phyloP scores from a whole-genome alignment of 1,140 invertebrate species.

The Anadara kagoshimensis region DNA sequence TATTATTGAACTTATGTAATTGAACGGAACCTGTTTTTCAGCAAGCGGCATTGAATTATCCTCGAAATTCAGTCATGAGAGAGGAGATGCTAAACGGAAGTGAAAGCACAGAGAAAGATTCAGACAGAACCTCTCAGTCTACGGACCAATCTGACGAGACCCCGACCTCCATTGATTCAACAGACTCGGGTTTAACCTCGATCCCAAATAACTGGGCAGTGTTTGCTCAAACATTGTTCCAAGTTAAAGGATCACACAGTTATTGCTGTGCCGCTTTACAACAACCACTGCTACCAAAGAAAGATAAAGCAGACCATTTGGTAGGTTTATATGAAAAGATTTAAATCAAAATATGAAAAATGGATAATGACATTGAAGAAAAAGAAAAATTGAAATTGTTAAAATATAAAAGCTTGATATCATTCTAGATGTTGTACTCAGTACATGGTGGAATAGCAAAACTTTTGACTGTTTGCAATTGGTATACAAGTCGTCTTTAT shows the following conservation, averaged over 20 bases:
- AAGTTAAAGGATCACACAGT: conserved; percentile 46
- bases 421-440: not conserved
- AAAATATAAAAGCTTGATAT: not conserved
- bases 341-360: no score
- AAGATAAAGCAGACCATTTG: conserved; percentile 54
- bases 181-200: conserved; percentile 3
- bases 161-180: conserved; percentile 1
- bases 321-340: conserved; percentile 35
- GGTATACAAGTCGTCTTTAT: no score
- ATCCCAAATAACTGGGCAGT: conserved; percentile 45
- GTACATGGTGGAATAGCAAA: no score
- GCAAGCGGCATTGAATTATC: conserved; percentile 1
- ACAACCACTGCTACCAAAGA: conserved; percentile 56
- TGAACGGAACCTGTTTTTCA: not conserved
- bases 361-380: not conserved
- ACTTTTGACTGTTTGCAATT: no score
- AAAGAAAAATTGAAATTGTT: not conserved
- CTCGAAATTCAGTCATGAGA: conserved; percentile 13
- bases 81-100: conserved; percentile 19
- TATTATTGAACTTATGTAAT: no score
- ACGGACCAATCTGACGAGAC: conserved; percentile 32
- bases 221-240: conserved; percentile 57
- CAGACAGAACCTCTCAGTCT: conserved; percentile 6
- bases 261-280: conserved; percentile 56
- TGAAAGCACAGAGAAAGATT: conserved; percentile 19